Percentiles rank a stretch among this genome's conserved stretches.
Evolutionary conservation across 2,113 vertebrate genomes (phyloP).

Genomic region (Pelusios castaneus): DNA sequence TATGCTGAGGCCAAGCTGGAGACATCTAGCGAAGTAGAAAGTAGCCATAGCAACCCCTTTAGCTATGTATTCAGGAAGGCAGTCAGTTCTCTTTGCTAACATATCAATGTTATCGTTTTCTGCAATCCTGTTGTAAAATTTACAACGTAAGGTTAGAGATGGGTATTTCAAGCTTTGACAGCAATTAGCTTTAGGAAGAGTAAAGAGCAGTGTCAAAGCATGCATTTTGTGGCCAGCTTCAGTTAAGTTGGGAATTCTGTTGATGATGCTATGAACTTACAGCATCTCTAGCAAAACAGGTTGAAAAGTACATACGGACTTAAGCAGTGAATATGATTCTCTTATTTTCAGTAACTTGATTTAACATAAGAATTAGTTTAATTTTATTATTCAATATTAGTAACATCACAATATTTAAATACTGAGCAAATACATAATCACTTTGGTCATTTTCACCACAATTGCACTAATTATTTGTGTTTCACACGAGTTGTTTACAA

Average conservation of each 20-base stretch:
- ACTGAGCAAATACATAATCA: neutral
- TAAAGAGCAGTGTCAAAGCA: neutral
- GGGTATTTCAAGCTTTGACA: neutral
- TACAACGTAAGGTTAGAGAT: neutral
- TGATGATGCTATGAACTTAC: neutral
- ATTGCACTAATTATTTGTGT: neutral
- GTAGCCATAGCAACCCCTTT: slow-evolving; percentile 79
- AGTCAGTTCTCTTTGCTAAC: slow-evolving; percentile 71
- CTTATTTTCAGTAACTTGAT: neutral
- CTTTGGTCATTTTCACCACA: neutral
- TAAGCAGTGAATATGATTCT: neutral
- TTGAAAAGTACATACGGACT: neutral
- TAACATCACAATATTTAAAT: neutral
- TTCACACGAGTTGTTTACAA: neutral
- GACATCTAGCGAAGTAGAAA: slow-evolving; percentile 83
- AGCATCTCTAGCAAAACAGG: neutral
- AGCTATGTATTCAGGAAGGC: slow-evolving; percentile 73
- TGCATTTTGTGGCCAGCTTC: neutral
- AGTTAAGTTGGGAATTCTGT: neutral
- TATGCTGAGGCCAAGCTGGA: slow-evolving; percentile 79
- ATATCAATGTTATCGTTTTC: slow-evolving; percentile 59
- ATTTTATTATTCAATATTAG: neutral
- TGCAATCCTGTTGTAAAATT: slow-evolving; percentile 68
- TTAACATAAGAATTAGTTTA: neutral
- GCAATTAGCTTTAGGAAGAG: neutral